Percentiles rank a stretch among this genome's conserved stretches.
Evolutionary conservation across 1,140 invertebrate genomes (phyloP).

Genomic region (Eumaeus atala): DNA sequence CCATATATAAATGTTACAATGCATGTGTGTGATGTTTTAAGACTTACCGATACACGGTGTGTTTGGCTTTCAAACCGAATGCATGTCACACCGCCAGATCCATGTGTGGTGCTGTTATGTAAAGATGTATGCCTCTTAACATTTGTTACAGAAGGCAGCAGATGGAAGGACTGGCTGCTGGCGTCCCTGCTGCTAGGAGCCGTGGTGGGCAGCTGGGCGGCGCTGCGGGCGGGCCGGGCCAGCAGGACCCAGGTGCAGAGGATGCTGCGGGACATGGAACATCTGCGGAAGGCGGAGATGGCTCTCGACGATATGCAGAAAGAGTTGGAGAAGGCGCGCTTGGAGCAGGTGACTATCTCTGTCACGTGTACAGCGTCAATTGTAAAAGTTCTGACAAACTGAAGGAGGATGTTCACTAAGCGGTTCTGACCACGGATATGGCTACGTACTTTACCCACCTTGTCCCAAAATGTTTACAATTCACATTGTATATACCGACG

Average conservation of each 20-base stretch:
- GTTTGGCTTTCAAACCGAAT: too few relatives aligned
- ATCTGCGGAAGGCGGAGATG: conserved; percentile 90
- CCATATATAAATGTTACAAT: too few relatives aligned
- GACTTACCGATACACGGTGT: too few relatives aligned
- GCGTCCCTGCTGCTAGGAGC: conserved; percentile 88
- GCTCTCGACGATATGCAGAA: conserved; percentile 90
- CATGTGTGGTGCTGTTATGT: background rate
- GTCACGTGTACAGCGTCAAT: too few relatives aligned
- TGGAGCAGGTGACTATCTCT: conserved; percentile 55
- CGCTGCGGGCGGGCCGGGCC: conserved; percentile 89
- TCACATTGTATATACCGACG: too few relatives aligned
- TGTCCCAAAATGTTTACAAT: too few relatives aligned
- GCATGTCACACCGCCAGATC: too few relatives aligned
- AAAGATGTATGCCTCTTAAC: conserved; percentile 4
- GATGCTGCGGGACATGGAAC: conserved; percentile 96
- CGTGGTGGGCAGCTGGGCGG: conserved; percentile 92
- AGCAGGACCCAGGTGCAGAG: conserved; percentile 88
- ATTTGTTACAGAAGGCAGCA: conserved; percentile 77
- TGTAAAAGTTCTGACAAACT: too few relatives aligned
- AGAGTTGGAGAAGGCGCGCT: conserved; percentile 75
- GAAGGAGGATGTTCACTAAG: too few relatives aligned
- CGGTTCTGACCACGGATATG: too few relatives aligned
- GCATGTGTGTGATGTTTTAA: too few relatives aligned
- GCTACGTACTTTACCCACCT: too few relatives aligned
- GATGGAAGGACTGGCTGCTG: conserved; percentile 91